Evolutionary conservation across 2,113 vertebrate species (phyloP), one percentile per base, ranked within the genome.

Genomic region (Leptobrachium leishanense): DNA sequence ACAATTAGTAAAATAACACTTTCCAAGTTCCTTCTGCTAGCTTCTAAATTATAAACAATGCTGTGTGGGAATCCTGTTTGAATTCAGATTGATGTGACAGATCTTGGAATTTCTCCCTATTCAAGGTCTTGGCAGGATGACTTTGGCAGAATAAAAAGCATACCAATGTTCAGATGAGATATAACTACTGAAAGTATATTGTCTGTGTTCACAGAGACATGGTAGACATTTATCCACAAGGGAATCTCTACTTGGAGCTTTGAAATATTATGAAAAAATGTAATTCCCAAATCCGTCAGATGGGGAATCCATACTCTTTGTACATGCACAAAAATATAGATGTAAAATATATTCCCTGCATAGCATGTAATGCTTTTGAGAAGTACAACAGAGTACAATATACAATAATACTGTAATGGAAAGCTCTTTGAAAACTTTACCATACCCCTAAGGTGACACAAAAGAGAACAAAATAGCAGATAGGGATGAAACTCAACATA

Each of bases 401-500:
- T n/a, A n/a, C n/a, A n/a, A n/a, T 82, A 76, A 59, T 66, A 10
- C 2, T n/a, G 46, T 0, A 65, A 41, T 46, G 78, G 15, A 74
- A 80, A 80, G 62, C 64, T 68, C 78, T 74, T 79, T 68, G 72
- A 74, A 74, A 80, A 74, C 65, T 68, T 80, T 74, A 80, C 71
- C 53, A 57, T 80, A 50, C 71, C 72, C 71, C 78, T 80, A 80
- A 80, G 71, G 78, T 68, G 78, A 74, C 71, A 50, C 62, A 50
- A 81, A 75, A 31, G 72, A 40, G 50, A 81, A 74, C 68, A 64
- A 39, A 73, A 70, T n/a, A 54, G n/a, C 46, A 55, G 74, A 65
- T 40, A 82, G 62, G 75, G 76, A 84, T 68, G 69, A 74, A 69
- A 10, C 71, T 54, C 68, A 59, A 9, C 64, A 43, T 67, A 76